Conservation (phyloP, 30 jellyfish, hydroid and myxozoan species). For the Hydractinia symbiolongicarpus region DNA sequence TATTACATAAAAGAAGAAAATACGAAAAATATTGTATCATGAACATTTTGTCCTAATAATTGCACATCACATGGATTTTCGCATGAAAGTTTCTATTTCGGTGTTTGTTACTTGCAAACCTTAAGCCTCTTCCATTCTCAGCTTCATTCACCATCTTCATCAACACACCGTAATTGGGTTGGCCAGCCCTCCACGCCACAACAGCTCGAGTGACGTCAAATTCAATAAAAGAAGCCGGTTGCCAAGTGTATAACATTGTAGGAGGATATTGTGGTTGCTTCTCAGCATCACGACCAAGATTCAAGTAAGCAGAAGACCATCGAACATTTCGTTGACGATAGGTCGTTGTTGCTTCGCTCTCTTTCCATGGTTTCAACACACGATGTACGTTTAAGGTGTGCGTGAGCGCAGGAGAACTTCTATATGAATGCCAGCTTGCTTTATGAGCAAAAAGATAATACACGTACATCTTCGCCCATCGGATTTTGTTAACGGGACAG, state of each 20-base stretch:
- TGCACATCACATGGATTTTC: neutral
- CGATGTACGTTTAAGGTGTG: neutral
- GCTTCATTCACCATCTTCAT: constrained; percentile 14
- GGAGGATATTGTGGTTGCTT: neutral
- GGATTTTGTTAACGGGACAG: constrained; percentile 11
- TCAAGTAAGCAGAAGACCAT: constrained; percentile 2
- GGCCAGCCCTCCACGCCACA: neutral
- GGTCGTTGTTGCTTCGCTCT: neutral
- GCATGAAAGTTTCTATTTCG: neutral
- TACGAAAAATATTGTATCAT: neutral
- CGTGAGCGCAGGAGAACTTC: neutral
- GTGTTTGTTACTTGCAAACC: neutral
- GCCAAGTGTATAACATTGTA: neutral
- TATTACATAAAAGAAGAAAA: too few relatives aligned
- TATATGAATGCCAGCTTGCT: constrained; percentile 16
- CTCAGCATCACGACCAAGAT: constrained; percentile 22
- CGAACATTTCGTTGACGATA: neutral
- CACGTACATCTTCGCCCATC: constrained; percentile 10
- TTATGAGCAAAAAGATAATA: neutral
- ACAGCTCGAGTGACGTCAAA: constrained; percentile 15
- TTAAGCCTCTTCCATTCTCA: neutral
- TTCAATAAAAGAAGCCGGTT: neutral
- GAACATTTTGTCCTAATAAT: neutral
- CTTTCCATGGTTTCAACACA: constrained; percentile 4
- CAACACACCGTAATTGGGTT: constrained; percentile 20